Evolutionary conservation across 2,888 invertebrate species (phyloP), one percentile per base, ranked within the genome.

Genomic region (Chrysopilus asiliformis): DNA sequence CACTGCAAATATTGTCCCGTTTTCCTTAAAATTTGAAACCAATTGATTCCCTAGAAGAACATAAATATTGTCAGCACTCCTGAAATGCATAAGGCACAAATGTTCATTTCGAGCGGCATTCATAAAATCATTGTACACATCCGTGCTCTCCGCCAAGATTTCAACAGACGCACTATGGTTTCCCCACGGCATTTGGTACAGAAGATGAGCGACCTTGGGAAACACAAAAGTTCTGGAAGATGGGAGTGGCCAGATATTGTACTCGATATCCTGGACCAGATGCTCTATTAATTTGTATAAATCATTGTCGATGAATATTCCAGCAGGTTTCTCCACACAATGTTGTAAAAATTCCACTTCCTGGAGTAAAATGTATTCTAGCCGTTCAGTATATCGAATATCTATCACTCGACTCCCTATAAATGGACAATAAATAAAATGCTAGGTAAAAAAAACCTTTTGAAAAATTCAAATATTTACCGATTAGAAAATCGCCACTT

Each of bases 121-220:
- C 57, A 61, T 58, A 32, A 63, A 63, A 13, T 60, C 57, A 36
- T 58, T 59, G 28, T 57, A 57, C n/a, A 55, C 47, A 24, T 57
- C 50, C 27, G 57, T 37, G 19, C 50, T 56, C 20, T 60, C 57
- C 2, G 59, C 54, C 4, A 57, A 37, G 24, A 63, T 58, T 42
- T 64, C 64, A 3, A 62, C 59, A 1, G 63, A 60, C n/a, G 60
- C 57, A 20, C 56, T 56, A 29, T 54, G 51, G 28, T 58, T 56
- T 16, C 55, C 56, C 61, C 60, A 60, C 0, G 64, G 63, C 58
- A 63, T 55, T 43, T 64, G 59, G 36, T 60, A 56, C 16, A 63
- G 42, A 13, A 63, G 45, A 31, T 61, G 61, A 0, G 58, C 57
- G 6, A 57, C 56, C 28, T 56, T 60, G 3, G 60, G 58, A 32